Conservation (phyloP, 2,888 invertebrate species). For the Pachymerium ferrugineum region DNA sequence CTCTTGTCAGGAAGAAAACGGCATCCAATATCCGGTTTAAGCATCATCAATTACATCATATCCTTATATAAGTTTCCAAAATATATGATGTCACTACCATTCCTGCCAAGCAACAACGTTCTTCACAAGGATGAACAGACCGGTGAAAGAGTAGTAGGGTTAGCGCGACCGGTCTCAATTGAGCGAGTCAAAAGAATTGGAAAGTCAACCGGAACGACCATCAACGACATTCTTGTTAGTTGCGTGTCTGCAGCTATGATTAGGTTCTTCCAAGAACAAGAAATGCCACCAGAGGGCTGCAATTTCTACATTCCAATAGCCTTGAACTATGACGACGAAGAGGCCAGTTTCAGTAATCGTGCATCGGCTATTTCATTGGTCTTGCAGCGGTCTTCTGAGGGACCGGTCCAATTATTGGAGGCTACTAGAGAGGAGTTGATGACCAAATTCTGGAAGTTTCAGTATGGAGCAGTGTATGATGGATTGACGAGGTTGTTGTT, state of each 20-base stretch:
- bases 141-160: not conserved
- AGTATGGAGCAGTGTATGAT: no score
- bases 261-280: not conserved
- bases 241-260: not conserved
- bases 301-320: no score
- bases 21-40: not conserved
- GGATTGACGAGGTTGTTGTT: no score
- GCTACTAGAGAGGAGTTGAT: no score
- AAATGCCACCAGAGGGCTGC: not conserved
- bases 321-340: no score
- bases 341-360: no score
- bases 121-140: not conserved
- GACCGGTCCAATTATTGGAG: no score
- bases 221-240: not conserved
- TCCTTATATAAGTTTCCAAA: not conserved
- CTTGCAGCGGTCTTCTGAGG: no score
- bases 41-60: not conserved
- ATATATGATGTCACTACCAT: not conserved
- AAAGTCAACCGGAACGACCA: not conserved
- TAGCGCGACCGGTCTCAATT: not conserved
- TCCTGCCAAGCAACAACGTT: not conserved
- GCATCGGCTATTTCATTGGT: no score
- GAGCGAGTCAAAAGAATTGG: not conserved
- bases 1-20: not conserved
- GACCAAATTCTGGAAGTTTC: no score